Base-by-base conservation (phyloP, 2,888 invertebrate species). In the Cyrtodaria siliqua region DNA sequence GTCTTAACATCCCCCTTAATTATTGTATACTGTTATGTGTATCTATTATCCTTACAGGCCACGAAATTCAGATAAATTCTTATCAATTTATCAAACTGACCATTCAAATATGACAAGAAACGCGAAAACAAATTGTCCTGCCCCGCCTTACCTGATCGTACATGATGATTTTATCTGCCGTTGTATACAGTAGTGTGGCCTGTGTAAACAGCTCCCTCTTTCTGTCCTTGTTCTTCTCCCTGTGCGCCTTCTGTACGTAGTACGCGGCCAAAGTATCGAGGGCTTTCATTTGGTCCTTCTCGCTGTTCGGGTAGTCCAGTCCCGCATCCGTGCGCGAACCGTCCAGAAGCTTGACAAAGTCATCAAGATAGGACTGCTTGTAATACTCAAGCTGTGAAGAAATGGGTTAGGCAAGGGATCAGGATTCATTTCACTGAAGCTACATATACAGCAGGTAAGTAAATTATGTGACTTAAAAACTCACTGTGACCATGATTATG, bases 81-180 rank as follows among this genome's bases (percentile, higher is more conserved):
- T n/a, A n/a, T n/a, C n/a, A n/a, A n/a, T n/a, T n/a, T n/a, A n/a
- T n/a, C n/a, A n/a, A n/a, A n/a, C n/a, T n/a, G n/a, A n/a, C n/a
- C n/a, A n/a, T n/a, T n/a, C n/a, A n/a, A n/a, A n/a, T n/a, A n/a
- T n/a, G n/a, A n/a, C n/a, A n/a, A n/a, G n/a, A n/a, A n/a, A n/a
- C n/a, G n/a, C n/a, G n/a, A n/a, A n/a, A n/a, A n/a, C n/a, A n/a
- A n/a, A n/a, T n/a, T n/a, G n/a, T n/a, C n/a, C n/a, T n/a, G n/a
- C n/a, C n/a, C n/a, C n/a, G n/a, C n/a, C 84, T 92, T 93, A 97
- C 96, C 95, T 98, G 98, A 92, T 99, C 99, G 94, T 99, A 99
- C 99, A 99, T 99, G 89, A 99, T 98, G 93, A 99, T 99, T 94
- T 99, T 99, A 92, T 99, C 99, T 4, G 99, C 99, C 81, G 98